phyloP scores from a whole-genome alignment of 2,888 invertebrate genomes.

The Chaetoderma sp. region DNA sequence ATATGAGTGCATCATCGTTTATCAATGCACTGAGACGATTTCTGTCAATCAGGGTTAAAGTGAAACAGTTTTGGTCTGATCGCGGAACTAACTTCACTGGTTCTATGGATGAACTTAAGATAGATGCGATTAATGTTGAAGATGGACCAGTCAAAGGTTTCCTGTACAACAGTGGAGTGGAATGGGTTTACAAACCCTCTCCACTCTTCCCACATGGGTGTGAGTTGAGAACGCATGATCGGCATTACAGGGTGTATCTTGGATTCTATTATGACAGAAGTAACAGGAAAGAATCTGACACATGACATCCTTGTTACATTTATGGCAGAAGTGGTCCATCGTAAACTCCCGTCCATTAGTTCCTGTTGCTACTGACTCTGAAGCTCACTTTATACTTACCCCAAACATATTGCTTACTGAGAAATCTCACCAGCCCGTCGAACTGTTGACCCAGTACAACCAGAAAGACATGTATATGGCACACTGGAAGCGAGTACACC shows the following conservation, averaged over 20 bases:
- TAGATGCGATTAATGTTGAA: no score
- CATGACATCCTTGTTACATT: conserved; percentile 30
- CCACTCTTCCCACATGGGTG: conserved; percentile 15
- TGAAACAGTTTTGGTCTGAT: conserved; percentile 14
- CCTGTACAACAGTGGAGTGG: conserved; percentile 9
- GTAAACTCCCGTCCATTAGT: conserved; percentile 23
- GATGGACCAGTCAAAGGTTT: conserved; percentile 12
- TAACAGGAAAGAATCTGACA: conserved; percentile 10
- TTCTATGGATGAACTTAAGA: no score
- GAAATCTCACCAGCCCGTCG: conserved; percentile 9
- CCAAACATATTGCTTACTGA: conserved; percentile 30
- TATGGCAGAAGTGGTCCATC: conserved; percentile 21
- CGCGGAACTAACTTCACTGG: conserved; percentile 26
- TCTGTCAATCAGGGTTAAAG: conserved; percentile 15
- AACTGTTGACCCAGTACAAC: conserved; percentile 5
- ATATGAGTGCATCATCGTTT: conserved; percentile 24
- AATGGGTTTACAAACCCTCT: conserved; percentile 31
- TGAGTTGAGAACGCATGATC: conserved; percentile 17
- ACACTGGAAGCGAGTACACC: conserved; percentile 31
- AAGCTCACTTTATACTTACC: conserved; percentile 18
- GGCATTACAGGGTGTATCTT: no score
- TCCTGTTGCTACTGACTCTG: conserved; percentile 23
- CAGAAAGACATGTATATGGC: conserved; percentile 11
- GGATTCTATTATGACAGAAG: conserved; percentile 20
- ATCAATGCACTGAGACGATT: conserved; percentile 29